Evolutionary conservation across 92 coral and sea anemone genomes (phyloP), one percentile per base, ranked within the genome.

Genomic region (Paramuricea clavata): DNA sequence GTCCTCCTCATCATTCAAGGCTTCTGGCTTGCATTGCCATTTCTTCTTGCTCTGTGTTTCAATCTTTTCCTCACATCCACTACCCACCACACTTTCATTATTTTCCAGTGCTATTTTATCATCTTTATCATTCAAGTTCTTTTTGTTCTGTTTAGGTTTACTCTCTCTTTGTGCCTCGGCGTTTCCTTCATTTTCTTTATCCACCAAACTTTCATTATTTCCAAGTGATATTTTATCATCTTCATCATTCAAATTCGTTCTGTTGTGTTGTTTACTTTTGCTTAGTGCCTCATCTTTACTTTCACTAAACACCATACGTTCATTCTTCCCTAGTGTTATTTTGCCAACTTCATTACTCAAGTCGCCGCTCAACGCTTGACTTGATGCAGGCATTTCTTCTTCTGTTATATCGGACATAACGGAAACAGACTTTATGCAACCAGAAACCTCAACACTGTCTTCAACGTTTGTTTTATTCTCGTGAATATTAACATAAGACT

Each of bases 151-250:
- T 47, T 47, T 4, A 6, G 1, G 52, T 15, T 47, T 93, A 2
- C 19, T 75, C 49, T 89, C 91, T 49, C 85, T 85, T 52, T 90
- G 83, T 70, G 83, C 84, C 27, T 78, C 86, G 44, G 74, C 92
- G 8, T 77, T 89, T 78, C 70, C 88, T 32, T 49, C 32, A 52
- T 81, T 60, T 60, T 22, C 15, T 6, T 6, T 22, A 21, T 26
- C 9, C 68, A 60, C 12, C 2, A 26, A 5, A 25, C 2, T 60
- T 60, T 60, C 68, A 22, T 56, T 56, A 8, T 56, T 56, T 21
- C 15, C 26, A 56, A 23, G 64, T 56, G 16, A 8, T 17, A 6
- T 21, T 56, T 56, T 23, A 56, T 60, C 68, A 47, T 10, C 52
- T 47, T 47, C 52, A 12, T 47, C 52, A 15, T 47, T 47, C 52